Evolutionary conservation across 2,888 invertebrate species (phyloP).

Genomic region (Lycophotia porphyrea): DNA sequence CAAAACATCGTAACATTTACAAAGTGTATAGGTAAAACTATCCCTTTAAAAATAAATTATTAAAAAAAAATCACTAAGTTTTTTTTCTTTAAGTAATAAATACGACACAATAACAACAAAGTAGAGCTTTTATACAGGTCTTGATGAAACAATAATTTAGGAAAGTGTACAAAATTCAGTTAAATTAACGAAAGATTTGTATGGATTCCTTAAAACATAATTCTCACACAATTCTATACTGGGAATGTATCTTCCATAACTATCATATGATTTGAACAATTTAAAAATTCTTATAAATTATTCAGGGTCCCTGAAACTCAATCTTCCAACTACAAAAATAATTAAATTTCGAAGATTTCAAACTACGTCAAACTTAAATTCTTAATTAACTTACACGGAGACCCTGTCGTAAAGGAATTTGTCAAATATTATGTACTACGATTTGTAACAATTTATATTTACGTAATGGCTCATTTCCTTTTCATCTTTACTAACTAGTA

Average conservation of each 20-base stretch:
- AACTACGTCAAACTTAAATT: constrained; percentile 48
- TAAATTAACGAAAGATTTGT: constrained; percentile 40
- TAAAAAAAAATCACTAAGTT: constrained; percentile 83
- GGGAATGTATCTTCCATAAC: constrained; percentile 63
- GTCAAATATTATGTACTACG: constrained; percentile 53
- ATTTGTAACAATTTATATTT: constrained; percentile 58
- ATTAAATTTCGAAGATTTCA: constrained; percentile 36
- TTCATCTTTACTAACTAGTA: constrained; percentile 39
- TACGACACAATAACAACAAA: constrained; percentile 82
- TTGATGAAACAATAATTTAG: constrained; percentile 67
- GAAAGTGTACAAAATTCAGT: constrained; percentile 54
- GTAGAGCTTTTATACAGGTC: constrained; percentile 77
- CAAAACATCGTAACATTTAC: constrained; percentile 67
- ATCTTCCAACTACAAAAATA: constrained; percentile 36
- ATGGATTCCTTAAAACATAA: constrained; percentile 47
- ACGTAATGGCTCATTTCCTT: constrained; percentile 60
- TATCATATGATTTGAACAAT: constrained; percentile 57
- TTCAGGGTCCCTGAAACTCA: constrained; percentile 58
- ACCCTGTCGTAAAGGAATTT: constrained; percentile 57
- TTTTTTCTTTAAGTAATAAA: constrained; percentile 83
- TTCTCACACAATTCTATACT: constrained; percentile 51
- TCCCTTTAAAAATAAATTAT: constrained; percentile 88
- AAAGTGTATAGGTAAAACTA: constrained; percentile 75
- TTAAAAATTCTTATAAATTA: constrained; percentile 54
- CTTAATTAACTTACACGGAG: constrained; percentile 55